Base-by-base conservation (phyloP, 2,113 vertebrate genomes). In the Phasianus colchicus region DNA sequence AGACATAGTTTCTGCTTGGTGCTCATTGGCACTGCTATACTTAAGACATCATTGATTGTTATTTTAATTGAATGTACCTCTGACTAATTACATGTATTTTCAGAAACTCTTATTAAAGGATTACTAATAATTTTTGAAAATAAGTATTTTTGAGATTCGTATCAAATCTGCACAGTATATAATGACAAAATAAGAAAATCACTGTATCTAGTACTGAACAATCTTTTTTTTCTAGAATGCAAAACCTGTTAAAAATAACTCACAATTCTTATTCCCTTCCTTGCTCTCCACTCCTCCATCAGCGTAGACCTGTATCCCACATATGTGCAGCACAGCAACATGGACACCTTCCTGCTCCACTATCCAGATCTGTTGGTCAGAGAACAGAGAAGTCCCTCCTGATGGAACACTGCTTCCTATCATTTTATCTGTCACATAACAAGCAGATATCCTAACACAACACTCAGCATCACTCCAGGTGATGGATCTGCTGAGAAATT, bases 91-190 rank as follows among this genome's bases (percentile, higher is more conserved):
- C 18, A 30, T 69, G 17, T 32, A 47, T 89, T 85, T 92, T 64
- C 45, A 79, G 32, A 82, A 76, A 3, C 7, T 66, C 55, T 79
- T 94, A 42, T 79, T 87, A 40, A 85, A 83, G 34, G 24, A 76
- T 87, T 34, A 29, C 25, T 73, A 61, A 64, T 71, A 19, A 92
- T 38, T 91, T 90, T 92, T 70, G 17, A 25, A 87, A 77, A 84
- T 61, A 79, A 48, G n/a, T 69, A 57, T 87, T 88, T 88, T 69
- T 66, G 67, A 83, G 30, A 66, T 92, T 91, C 21, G 8, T 63
- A 43, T 52, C 21, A 77, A 83, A 58, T 10, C 54, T 85, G 16
- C 38, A 24, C 3, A 24, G 10, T 75, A 30, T 43, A n/a, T 63
- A 66, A 57, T 11, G 32, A 63, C 50, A 48, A 52, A 48, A 52